Evolutionary conservation across 2,888 invertebrate species (phyloP), one percentile per base, ranked within the genome.

Genomic region (Drosophila stalkeri): DNA sequence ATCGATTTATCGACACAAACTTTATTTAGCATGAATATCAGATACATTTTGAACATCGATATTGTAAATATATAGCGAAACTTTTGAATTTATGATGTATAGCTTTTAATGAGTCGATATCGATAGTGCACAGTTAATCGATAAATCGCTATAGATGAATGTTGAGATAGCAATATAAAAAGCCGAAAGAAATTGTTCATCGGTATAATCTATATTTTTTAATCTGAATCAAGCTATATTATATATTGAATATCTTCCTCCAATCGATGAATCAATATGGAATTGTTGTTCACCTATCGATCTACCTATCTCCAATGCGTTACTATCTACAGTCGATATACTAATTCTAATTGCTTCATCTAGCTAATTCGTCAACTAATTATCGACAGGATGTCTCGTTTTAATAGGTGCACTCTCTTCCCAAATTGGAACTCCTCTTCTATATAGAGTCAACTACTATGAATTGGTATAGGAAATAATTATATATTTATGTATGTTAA

Each of bases 401-500:
- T 16, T 2, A 16, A 44, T 7, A 44, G 20, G 20, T 46, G 20
- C 8, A 9, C 47, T 11, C 31, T n/a, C n/a, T 11, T 5, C 31
- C 1, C 11, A 9, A n/a, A 11, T 47, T 3, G n/a, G 5, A 9
- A 47, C 9, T 27, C 27, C n/a, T 51, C 31, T 12, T 11, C n/a
- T 33, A 51, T 33, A 12, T 51, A 18, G 11, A 27, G 31, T 56
- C 18, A 18, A 59, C 46, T 59, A 35, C 35, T 35, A 8, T 12
- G 16, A 20, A 37, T 35, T 67, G 39, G 31, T 31, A 31, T n/a
- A 37, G 9, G 20, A 20, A 71, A 47, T 14, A 35, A 12, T 47
- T 37, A 43, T 35, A 35, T 2, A 65, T 33, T 51, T n/a, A 51
- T 31, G n/a, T 64, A 20, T 33, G 31, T 18, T 51, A 51, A 51